Evolutionary conservation across 2,888 invertebrate genomes (phyloP), one percentile per base, ranked within the genome.

Genomic region (Hypsopygia costalis): DNA sequence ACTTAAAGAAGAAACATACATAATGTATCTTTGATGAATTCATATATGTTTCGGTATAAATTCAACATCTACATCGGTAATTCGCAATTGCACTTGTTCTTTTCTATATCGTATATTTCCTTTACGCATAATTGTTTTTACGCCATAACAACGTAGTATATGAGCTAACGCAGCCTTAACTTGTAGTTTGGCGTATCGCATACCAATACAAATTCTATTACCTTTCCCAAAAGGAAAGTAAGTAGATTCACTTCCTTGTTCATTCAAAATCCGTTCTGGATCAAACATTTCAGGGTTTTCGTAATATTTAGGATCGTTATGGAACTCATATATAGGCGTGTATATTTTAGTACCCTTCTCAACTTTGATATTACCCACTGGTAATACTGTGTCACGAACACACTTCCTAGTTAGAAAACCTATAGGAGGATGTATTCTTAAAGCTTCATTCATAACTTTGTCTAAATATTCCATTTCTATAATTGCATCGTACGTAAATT

Each of bases 171-270:
- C 69, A 25, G 66, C 49, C 29, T 70, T 60, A 0, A 68, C 50
- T 46, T 79, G 80, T 4, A 77, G 40, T 6, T 53, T 54, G 0
- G 76, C 75, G 39, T 67, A 75, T 42, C 74, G 65, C 44, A 61
- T 54, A 44, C 89, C 89, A 1, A 89, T 75, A 45, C 89, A 90
- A 10, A 69, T 59, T 27, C 89, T 62, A 3, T 75, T 73, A 0
- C 89, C 89, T 53, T 65, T 79, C 0, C 89, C 89, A 48, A 89
- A 90, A 0, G 89, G 85, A 54, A 82, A 52, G 40, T 75, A 89
- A 0, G 65, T 61, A 20, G 59, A 51, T 11, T 75, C 73, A 29
- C 29, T 29, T 29, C 29, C 29, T 32, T 16, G 51, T 1, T 39
- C 25, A 25, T 22, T 38, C 12, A 27, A 32, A 32, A 12, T 16